A percentile compares a stretch with the other conserved stretches of the same genome.
Conservation (phyloP, 2,888 invertebrate genomes). For the Chrysopilus asiliformis region DNA sequence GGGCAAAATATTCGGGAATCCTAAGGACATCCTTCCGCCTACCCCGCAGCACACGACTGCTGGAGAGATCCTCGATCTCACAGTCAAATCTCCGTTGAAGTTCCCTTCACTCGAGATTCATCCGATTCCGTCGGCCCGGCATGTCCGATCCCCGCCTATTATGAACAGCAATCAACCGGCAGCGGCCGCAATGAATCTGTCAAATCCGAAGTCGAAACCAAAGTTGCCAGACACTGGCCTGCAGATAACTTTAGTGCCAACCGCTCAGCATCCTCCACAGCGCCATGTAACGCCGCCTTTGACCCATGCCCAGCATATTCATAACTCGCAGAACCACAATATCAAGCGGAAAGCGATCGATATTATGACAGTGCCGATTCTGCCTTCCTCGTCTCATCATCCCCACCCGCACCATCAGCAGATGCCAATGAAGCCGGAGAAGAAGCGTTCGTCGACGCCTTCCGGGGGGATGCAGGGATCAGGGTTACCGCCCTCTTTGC, state of each 20-base stretch:
- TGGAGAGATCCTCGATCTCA: constrained; percentile 12
- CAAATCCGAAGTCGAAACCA: constrained; percentile 9
- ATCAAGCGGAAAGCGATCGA: constrained; percentile 14
- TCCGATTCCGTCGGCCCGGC: constrained; percentile 10
- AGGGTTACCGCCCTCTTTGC: neutral
- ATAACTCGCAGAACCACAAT: constrained; percentile 17
- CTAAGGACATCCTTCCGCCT: constrained; percentile 14
- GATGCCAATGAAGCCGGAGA: constrained; percentile 1
- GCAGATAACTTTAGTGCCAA: constrained; percentile 16
- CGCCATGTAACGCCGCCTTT: neutral
- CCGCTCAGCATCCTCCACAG: neutral
- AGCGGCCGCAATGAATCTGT: constrained; percentile 9
- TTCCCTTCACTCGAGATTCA: constrained; percentile 11
- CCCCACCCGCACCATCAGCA: neutral
- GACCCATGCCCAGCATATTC: constrained; percentile 14
- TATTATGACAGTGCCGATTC: constrained; percentile 10
- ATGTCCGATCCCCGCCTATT: constrained; percentile 10
- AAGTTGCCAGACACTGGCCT: constrained; percentile 12
- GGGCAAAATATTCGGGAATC: constrained; percentile 16
- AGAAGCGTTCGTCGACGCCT: neutral
- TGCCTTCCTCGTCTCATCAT: neutral
- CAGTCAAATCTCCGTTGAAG: constrained; percentile 9
- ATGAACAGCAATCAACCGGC: neutral
- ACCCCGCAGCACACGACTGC: constrained; percentile 1
- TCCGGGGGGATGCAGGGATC: neutral